Conservation (phyloP, 2,113 vertebrate species). For the Perca fluviatilis region DNA sequence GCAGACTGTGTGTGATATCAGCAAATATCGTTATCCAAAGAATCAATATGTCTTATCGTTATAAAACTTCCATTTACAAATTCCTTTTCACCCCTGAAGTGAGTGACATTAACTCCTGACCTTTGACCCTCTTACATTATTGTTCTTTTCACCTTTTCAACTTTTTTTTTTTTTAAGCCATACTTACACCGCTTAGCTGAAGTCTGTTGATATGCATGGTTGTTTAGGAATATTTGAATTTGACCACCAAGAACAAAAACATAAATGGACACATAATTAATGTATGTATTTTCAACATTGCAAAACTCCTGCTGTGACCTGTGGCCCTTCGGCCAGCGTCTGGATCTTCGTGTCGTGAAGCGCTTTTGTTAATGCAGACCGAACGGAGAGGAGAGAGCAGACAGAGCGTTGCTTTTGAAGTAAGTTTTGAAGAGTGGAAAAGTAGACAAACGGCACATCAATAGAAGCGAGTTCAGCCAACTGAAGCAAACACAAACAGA, state of each 20-base stretch:
- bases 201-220: background rate
- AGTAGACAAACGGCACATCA: slow-evolving; percentile 72
- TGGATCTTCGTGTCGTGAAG: slow-evolving; percentile 12
- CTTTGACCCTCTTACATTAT: background rate
- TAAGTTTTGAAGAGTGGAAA: slow-evolving; percentile 69
- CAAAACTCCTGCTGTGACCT: background rate
- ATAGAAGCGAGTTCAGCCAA: slow-evolving; percentile 70
- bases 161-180: background rate
- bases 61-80: no score
- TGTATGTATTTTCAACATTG: background rate
- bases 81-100: background rate
- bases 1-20: no score
- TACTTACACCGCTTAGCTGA: background rate
- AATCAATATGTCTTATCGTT: no score
- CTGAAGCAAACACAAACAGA: slow-evolving; percentile 71
- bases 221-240: background rate
- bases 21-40: no score
- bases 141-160: background rate
- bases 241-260: no score
- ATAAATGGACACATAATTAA: background rate
- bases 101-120: background rate
- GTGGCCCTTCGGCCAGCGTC: background rate
- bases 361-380: slow-evolving; percentile 48
- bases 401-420: slow-evolving; percentile 62
- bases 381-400: slow-evolving; percentile 39